phyloP scores from a whole-genome alignment of 2,113 vertebrate genomes.

The Grantiella picta region DNA sequence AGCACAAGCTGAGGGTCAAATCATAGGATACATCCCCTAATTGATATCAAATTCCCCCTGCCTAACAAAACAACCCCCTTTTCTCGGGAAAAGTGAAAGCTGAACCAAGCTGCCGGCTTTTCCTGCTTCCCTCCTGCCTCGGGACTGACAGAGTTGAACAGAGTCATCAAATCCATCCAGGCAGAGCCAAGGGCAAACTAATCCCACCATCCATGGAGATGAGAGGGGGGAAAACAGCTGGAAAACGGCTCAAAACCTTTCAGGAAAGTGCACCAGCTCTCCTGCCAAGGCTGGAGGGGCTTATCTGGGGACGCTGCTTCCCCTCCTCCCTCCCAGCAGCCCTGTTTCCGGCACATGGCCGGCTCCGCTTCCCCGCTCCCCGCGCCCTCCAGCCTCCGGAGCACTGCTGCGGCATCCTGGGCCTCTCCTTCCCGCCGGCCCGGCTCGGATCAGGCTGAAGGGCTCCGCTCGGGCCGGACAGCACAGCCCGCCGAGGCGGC shows the following conservation, averaged over 20 bases:
- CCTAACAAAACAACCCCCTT: not conserved
- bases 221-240: not conserved
- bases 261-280: not conserved
- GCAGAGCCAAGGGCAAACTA: not conserved
- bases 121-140: not conserved
- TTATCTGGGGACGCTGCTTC: not conserved
- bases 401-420: not conserved
- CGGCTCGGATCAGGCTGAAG: not conserved
- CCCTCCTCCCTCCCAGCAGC: not conserved
- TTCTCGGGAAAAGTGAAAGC: not conserved
- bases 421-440: not conserved
- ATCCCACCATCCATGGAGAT: rapidly evolving
- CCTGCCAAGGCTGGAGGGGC: not conserved
- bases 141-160: not conserved
- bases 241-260: not conserved
- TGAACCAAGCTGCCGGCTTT: not conserved
- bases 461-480: not conserved
- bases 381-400: not conserved
- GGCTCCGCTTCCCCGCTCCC: not conserved
- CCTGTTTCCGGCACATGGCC: not conserved
- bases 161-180: not conserved
- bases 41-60: not conserved
- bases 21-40: not conserved
- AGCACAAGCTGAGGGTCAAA: not conserved
- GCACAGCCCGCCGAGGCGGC: not conserved